Percentiles rank a stretch among this genome's conserved stretches.
Conservation (phyloP, 2,797 vertebrate species). For the Hoplostethus mediterraneus region DNA sequence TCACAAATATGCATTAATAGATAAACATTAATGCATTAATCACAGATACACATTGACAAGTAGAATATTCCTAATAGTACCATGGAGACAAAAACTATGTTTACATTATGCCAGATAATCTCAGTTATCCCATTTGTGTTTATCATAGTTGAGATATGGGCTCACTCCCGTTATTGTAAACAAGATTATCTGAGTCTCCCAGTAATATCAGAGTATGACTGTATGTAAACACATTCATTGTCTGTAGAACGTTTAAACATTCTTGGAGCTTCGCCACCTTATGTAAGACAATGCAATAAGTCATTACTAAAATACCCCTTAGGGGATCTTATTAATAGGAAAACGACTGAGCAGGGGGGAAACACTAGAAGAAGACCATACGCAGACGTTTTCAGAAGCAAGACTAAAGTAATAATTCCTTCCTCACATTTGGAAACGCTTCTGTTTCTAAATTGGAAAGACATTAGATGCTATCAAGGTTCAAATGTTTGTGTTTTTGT, state of each 20-base stretch:
- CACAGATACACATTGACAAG: too few species aligned
- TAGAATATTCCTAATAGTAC: conserved; percentile 7
- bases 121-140: too few species aligned
- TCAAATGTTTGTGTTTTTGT: conserved; percentile 55
- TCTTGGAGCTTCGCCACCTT: conserved; percentile 47
- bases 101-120: conserved; percentile 6
- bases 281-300: conserved; percentile 31
- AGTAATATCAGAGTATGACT: conserved; percentile 38
- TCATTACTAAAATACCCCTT: conserved; percentile 8
- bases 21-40: too few species aligned
- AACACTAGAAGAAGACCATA: conserved; percentile 5
- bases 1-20: too few species aligned
- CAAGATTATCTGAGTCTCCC: conserved; percentile 43
- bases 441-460: conserved; percentile 51
- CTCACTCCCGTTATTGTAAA: conserved; percentile 32
- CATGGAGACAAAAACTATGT: conserved; percentile 20
- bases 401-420: conserved; percentile 31
- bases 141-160: too few species aligned
- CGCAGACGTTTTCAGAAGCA: conserved; percentile 36
- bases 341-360: conserved; percentile 25
- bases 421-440: conserved; percentile 67
- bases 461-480: conserved; percentile 52
- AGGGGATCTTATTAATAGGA: conserved; percentile 20
- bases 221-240: conserved; percentile 46
- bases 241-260: conserved; percentile 42